These are phyloP conservation scores for Nomada fucata DNA, from an alignment of 2,888 invertebrate genomes.

Conservation along the genomic window DNA sequence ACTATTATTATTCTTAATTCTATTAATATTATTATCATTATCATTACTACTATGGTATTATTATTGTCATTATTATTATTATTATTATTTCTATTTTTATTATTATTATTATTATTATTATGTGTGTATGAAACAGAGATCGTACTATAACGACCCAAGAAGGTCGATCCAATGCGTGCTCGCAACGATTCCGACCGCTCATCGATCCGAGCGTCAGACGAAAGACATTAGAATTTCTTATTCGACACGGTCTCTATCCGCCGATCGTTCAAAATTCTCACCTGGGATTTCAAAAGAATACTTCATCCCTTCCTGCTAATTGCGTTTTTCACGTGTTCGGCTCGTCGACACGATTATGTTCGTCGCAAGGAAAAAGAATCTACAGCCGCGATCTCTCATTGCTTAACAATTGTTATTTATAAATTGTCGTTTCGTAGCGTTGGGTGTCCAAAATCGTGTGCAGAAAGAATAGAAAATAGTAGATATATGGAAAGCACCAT, in stretches of 20 bases:
- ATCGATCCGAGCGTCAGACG: constrained; percentile 43
- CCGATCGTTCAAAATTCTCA: constrained; percentile 1
- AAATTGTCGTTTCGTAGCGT: constrained; percentile 39
- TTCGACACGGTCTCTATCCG: constrained; percentile 29
- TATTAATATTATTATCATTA: too few species aligned
- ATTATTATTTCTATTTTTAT: too few species aligned
- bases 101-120: too few species aligned
- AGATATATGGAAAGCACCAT: constrained; percentile 4
- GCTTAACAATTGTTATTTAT: constrained; percentile 28
- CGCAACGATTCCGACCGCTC: constrained; percentile 47
- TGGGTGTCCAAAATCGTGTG: constrained; percentile 29
- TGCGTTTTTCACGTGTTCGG: constrained; percentile 27
- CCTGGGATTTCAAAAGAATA: constrained; percentile 1
- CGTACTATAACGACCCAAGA: not conserved
- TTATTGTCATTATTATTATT: too few species aligned
- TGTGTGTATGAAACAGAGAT: not conserved
- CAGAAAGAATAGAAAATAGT: constrained; percentile 7
- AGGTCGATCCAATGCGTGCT: constrained; percentile 64
- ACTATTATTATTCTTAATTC: not conserved
- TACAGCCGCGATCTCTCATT: constrained; percentile 27
- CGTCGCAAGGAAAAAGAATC: constrained; percentile 25
- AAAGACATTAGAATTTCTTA: constrained; percentile 23
- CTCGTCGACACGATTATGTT: constrained; percentile 24
- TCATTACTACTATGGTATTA: too few species aligned
- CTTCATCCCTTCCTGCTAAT: constrained; percentile 33